Evolutionary conservation across 2,888 invertebrate species (phyloP).

Genomic region (Tetranychus piercei): DNA sequence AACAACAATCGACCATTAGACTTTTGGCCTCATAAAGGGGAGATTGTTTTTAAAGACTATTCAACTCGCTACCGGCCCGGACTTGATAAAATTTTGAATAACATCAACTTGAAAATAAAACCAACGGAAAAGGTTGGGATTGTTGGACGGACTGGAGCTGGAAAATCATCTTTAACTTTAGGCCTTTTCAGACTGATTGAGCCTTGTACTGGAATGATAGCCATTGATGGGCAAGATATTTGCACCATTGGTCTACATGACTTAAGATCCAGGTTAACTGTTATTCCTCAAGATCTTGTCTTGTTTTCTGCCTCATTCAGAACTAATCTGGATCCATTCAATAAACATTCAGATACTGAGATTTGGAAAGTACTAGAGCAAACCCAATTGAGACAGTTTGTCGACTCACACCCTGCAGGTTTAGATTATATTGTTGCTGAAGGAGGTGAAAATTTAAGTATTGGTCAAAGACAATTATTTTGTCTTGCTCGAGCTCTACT

Average conservation of each 20-base stretch:
- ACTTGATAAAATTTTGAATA: conserved; percentile 62
- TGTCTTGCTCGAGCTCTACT: conserved; percentile 21
- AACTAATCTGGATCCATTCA: conserved; percentile 80
- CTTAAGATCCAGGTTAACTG: conserved; percentile 32
- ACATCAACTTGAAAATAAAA: conserved; percentile 44
- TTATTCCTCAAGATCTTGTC: conserved; percentile 58
- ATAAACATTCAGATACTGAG: conserved; percentile 30
- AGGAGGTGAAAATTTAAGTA: conserved; percentile 31
- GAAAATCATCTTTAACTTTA: conserved; percentile 43
- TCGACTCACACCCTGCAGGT: conserved; percentile 30
- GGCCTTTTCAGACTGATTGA: conserved; percentile 16
- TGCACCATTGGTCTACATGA: conserved; percentile 31
- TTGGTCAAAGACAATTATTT: conserved; percentile 21
- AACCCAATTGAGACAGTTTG: conserved; percentile 35
- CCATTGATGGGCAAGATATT: conserved; percentile 18
- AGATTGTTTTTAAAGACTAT: conserved; percentile 58
- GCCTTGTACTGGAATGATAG: conserved; percentile 14
- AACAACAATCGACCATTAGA: no score
- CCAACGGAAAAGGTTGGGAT: conserved; percentile 7
- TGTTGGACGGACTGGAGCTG: conserved; percentile 25
- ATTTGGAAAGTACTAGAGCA: conserved; percentile 36
- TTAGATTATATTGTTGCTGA: conserved; percentile 35
- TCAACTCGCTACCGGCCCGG: conserved; percentile 70
- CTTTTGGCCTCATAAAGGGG: conserved; percentile 63
- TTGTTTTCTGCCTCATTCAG: conserved; percentile 78